Base-by-base conservation (phyloP, 2,888 invertebrate genomes). In the Lacanobia oleracea region DNA sequence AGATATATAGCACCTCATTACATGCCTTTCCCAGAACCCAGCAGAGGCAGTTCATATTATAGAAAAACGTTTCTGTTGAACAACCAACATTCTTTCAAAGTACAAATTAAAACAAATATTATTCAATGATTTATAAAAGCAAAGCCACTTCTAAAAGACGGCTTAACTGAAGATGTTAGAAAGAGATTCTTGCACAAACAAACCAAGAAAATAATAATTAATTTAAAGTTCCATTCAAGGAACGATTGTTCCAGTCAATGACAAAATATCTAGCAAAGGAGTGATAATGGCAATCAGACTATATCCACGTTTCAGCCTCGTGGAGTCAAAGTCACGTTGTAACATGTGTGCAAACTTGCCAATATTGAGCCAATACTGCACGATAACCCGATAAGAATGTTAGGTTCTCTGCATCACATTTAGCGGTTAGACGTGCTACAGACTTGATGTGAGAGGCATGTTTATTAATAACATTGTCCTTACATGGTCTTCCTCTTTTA, bases 241-340 rank as follows among this genome's bases (percentile, higher is more conserved):
- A n/a, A 14, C 33, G n/a, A 16, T 43, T n/a, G 1, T 50, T 33
- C 43, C 43, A 43, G 23, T 2, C 10, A 0, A 70, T 18, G 16
- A 59, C n/a, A 16, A 56, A 51, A 77, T 12, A 40, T 40, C 56
- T 66, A 59, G 3, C 8, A 6, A 21, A 21, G 45, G 14, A 48
- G n/a, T 10, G n/a, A 65, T 62, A 53, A 8, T 70, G 51, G 18
- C n/a, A 56, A 75, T 69, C 70, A 67, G 27, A 14, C 40, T 6
- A 16, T 12, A 27, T 37, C 12, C 54, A 62, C 61, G 65, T 21
- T 6, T 9, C 18, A 16, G 37, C 18, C 57, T 62, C 69, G 64
- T 74, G 76, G 23, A 69, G 27, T 21, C 21, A 18, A 61, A 59
- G 50, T 81, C 79, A 79, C 79, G 68, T 77, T 77, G 68, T 18